Conservation (phyloP, 1,140 invertebrate species). For the Hycleus cichorii region DNA sequence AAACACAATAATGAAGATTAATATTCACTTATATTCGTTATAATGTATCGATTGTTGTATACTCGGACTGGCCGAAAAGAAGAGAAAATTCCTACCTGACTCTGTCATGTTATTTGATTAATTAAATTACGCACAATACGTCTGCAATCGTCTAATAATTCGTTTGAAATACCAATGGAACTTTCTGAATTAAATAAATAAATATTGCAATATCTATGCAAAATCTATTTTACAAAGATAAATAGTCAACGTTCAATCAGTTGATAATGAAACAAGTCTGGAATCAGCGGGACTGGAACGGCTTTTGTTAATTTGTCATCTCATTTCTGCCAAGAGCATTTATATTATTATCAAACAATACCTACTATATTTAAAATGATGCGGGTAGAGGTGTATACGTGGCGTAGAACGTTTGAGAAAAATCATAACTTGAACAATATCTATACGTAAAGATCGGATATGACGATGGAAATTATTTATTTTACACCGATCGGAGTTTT, state of each 20-base stretch:
- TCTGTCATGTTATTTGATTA: slow-evolving; percentile 5
- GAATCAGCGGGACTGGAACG: not conserved
- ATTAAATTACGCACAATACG: not conserved
- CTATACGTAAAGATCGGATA: too few relatives aligned
- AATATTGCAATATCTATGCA: not conserved
- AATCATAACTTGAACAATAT: too few relatives aligned
- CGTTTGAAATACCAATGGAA: not conserved
- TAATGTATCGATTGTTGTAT: slow-evolving; percentile 17
- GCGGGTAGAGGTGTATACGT: too few relatives aligned
- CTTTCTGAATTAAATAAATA: not conserved
- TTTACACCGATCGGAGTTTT: too few relatives aligned
- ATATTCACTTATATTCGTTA: slow-evolving; percentile 20
- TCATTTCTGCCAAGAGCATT: slow-evolving; percentile 1
- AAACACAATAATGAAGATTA: slow-evolving; percentile 24
- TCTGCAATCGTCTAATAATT: not conserved
- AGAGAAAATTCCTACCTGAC: slow-evolving; percentile 3
- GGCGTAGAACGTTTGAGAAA: too few relatives aligned
- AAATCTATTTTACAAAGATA: not conserved
- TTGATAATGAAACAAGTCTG: slow-evolving; percentile 14
- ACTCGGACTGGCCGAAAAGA: not conserved
- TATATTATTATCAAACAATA: not conserved
- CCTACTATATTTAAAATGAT: not conserved
- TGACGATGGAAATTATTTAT: too few relatives aligned
- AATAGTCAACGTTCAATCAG: slow-evolving; percentile 9
- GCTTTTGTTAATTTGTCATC: slow-evolving; percentile 14